Evolutionary conservation across 30 jellyfish, hydroid and myxozoan genomes (phyloP).

Genomic region (Aurelia aurita): DNA sequence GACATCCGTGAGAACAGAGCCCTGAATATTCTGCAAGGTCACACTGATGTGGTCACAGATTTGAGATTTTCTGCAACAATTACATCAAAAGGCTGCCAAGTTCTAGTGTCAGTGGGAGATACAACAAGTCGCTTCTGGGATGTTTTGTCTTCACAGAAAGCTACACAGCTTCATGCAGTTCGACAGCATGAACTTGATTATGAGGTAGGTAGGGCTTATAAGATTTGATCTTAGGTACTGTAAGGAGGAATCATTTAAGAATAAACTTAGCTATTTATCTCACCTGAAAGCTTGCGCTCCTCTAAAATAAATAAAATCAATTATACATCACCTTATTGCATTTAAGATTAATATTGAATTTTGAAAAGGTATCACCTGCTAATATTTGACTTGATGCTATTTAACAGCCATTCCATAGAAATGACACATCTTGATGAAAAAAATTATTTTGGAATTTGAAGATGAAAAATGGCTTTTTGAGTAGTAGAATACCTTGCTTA

Average conservation of each 20-base stretch:
- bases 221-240: neutral
- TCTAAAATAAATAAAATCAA: neutral
- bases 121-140: slow-evolving; percentile 86
- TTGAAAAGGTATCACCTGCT: no score
- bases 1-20: slow-evolving; percentile 80
- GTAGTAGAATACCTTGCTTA: no score
- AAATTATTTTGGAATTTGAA: no score
- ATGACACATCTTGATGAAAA: no score
- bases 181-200: slow-evolving; percentile 73
- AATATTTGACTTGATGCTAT: no score
- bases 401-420: no score
- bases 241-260: no score
- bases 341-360: no score
- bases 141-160: slow-evolving; percentile 47
- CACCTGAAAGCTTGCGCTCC: neutral
- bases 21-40: slow-evolving; percentile 72
- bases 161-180: slow-evolving; percentile 53
- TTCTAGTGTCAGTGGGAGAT: slow-evolving; percentile 87
- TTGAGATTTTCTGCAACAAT: slow-evolving; percentile 40
- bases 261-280: neutral
- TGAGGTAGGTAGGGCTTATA: slow-evolving; percentile 81
- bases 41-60: slow-evolving; percentile 77
- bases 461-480: no score
- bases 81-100: slow-evolving; percentile 28
- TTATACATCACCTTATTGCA: no score